These are phyloP conservation scores for Dallia pectoralis DNA, from an alignment of 2,797 vertebrate genomes.

Conservation along the genomic window DNA sequence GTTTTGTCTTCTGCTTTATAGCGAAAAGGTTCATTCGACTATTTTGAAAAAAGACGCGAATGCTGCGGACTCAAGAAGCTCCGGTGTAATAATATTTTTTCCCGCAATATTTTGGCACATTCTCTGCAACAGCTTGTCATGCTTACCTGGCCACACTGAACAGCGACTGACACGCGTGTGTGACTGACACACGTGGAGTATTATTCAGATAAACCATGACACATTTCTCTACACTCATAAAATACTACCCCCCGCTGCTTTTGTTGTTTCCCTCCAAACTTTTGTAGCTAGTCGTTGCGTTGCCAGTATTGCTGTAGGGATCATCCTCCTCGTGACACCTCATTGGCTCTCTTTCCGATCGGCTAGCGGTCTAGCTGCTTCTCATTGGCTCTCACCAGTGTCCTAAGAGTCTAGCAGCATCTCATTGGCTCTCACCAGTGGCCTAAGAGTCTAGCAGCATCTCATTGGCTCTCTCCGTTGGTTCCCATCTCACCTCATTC, in stretches of 20 bases:
- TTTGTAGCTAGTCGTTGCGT: slow-evolving; percentile 1
- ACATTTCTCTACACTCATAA: neutral
- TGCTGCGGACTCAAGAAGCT: no score
- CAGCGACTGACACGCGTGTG: neutral
- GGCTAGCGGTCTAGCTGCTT: neutral
- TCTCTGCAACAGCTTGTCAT: no score
- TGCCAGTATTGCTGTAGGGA: neutral
- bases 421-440: neutral
- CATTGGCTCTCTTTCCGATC: slow-evolving; percentile 2
- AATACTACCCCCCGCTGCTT: neutral
- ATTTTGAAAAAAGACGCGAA: neutral
- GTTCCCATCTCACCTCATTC: neutral
- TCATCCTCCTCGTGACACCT: neutral
- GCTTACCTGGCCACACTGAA: neutral
- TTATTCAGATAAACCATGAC: neutral
- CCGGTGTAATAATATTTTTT: no score
- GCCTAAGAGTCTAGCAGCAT: neutral
- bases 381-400: neutral
- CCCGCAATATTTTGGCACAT: no score
- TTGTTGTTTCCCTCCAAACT: neutral
- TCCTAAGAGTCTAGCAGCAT: neutral
- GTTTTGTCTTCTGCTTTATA: neutral
- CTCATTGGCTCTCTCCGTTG: slow-evolving; percentile 8
- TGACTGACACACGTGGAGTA: neutral
- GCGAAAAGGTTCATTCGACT: neutral